These are phyloP conservation scores for Pseudoatta argentina DNA, from an alignment of 1,140 invertebrate species.

Conservation along the genomic window DNA sequence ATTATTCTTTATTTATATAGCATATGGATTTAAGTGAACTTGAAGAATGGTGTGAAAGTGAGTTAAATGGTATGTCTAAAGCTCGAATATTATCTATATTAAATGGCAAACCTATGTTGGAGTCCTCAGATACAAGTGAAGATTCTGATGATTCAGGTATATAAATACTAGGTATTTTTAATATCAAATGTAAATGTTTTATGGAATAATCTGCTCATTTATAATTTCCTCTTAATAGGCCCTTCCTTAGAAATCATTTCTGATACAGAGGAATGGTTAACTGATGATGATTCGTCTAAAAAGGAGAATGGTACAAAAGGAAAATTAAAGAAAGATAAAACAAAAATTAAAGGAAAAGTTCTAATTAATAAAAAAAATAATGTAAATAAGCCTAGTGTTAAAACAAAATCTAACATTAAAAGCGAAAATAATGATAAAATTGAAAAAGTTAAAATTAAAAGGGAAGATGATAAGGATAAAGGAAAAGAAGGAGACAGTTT, in stretches of 20 bases:
- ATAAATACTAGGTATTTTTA: slow-evolving; percentile 27
- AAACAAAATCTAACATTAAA: slow-evolving; percentile 69
- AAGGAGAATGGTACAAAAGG: slow-evolving; percentile 75
- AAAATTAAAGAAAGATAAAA: slow-evolving; percentile 75
- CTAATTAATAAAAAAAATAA: slow-evolving; percentile 68
- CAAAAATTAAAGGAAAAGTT: slow-evolving; percentile 73
- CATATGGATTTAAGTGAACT: slow-evolving; percentile 82
- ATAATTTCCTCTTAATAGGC: slow-evolving; percentile 71
- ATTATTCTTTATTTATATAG: slow-evolving; percentile 66
- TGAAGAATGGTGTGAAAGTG: slow-evolving; percentile 83
- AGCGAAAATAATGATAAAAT: slow-evolving; percentile 65
- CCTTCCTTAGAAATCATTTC: slow-evolving; percentile 85
- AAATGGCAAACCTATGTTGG: slow-evolving; percentile 82
- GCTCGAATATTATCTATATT: slow-evolving; percentile 81
- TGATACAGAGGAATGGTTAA: slow-evolving; percentile 84
- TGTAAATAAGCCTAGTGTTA: slow-evolving; percentile 58
- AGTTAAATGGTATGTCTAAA: slow-evolving; percentile 85
- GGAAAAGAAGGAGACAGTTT: slow-evolving; percentile 86
- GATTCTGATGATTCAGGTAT: slow-evolving; percentile 82
- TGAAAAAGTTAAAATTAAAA: slow-evolving; percentile 74
- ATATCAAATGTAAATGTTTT: not conserved
- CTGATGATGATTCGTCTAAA: slow-evolving; percentile 75
- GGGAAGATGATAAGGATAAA: slow-evolving; percentile 74
- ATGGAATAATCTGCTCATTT: slow-evolving; percentile 24
- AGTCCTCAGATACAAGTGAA: slow-evolving; percentile 84